Percentiles rank a stretch among this genome's conserved stretches.
phyloP scores from a whole-genome alignment of 64 coral and sea anemone species.

The Montipora capricornis region DNA sequence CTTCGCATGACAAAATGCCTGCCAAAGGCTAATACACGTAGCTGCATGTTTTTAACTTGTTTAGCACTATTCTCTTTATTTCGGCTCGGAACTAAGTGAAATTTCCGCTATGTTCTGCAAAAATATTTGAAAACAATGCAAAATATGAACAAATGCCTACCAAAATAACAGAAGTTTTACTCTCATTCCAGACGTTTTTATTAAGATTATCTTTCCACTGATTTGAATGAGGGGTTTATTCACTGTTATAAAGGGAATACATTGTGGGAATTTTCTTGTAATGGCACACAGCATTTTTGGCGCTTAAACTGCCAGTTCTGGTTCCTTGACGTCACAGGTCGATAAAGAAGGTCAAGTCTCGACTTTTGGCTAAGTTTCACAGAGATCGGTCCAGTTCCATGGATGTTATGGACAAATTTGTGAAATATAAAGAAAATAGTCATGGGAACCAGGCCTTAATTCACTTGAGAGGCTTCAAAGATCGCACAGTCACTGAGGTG shows the following conservation, averaged over 20 bases:
- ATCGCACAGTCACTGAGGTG: constrained; percentile 38
- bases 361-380: not conserved
- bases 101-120: too few species aligned
- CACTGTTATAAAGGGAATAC: not conserved
- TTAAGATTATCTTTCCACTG: not conserved
- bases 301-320: not conserved
- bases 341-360: not conserved
- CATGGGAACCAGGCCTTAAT: not conserved
- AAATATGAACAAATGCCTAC: not conserved
- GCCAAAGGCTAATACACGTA: too few species aligned
- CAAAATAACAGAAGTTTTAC: not conserved
- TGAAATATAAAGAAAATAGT: not conserved
- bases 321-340: not conserved
- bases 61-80: too few species aligned
- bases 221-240: not conserved
- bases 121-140: too few species aligned
- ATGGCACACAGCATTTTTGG: not conserved
- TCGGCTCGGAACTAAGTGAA: too few species aligned
- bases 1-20: too few species aligned
- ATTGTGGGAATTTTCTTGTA: not conserved
- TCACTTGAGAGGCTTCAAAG: constrained; percentile 19
- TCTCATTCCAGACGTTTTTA: not conserved
- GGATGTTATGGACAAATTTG: not conserved
- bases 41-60: too few species aligned
- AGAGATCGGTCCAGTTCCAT: not conserved